These are phyloP conservation scores for Halocaridina rubra DNA, from an alignment of 2,888 invertebrate species.

Conservation along the genomic window DNA sequence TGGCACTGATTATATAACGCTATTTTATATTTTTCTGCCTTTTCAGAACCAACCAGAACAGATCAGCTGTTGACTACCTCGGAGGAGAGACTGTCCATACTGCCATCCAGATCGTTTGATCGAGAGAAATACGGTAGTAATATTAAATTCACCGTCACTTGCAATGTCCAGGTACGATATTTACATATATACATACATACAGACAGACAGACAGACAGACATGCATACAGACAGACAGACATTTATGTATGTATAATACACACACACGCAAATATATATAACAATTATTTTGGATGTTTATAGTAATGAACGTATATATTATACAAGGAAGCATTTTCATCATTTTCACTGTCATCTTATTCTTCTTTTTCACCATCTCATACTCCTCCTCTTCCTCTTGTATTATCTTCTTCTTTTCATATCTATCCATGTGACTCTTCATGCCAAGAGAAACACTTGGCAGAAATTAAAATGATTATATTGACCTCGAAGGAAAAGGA, in stretches of 20 bases:
- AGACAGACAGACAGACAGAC: background rate
- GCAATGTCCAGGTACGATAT: background rate
- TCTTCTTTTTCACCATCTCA: too few relatives aligned
- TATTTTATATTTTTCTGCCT: too few relatives aligned
- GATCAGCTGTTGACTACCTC: background rate
- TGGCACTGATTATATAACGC: too few relatives aligned
- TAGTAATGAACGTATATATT: too few relatives aligned
- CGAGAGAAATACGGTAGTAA: background rate
- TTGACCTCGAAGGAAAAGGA: too few relatives aligned
- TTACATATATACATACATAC: slow-evolving; percentile 5
- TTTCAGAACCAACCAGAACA: background rate
- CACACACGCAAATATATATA: background rate
- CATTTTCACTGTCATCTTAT: too few relatives aligned
- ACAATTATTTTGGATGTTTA: background rate
- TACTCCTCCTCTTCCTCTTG: too few relatives aligned
- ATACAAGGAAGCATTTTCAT: too few relatives aligned
- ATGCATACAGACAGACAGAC: background rate
- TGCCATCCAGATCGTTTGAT: background rate
- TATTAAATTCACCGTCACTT: background rate
- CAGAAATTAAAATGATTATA: too few relatives aligned
- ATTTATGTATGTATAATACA: background rate
- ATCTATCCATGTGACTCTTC: too few relatives aligned
- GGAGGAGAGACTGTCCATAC: background rate
- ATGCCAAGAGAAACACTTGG: too few relatives aligned
- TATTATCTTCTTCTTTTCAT: too few relatives aligned